Percentiles rank a stretch among this genome's conserved stretches.
phyloP scores from a whole-genome alignment of 2,888 invertebrate species.

The Holacanthella duospinosa region DNA sequence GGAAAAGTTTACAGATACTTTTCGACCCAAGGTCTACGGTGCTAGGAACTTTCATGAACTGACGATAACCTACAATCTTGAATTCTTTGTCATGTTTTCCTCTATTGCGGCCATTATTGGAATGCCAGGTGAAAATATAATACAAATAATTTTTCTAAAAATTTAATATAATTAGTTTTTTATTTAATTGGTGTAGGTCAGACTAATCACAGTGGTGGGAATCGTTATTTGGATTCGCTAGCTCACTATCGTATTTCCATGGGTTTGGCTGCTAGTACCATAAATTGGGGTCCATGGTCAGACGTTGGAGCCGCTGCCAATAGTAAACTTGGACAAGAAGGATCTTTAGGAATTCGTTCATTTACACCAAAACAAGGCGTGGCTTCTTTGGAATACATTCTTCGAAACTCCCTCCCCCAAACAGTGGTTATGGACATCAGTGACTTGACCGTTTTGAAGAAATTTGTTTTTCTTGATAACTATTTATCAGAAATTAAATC shows the following conservation, averaged over 20 bases:
- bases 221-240: conserved; percentile 18
- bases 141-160: too few relatives aligned
- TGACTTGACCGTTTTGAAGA: neutral
- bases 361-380: conserved; percentile 18
- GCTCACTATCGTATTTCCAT: conserved; percentile 15
- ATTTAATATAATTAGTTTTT: too few relatives aligned
- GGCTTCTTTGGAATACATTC: neutral
- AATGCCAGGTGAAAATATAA: too few relatives aligned
- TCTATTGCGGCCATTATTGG: neutral
- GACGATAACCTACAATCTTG: neutral
- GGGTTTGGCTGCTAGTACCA: conserved; percentile 12
- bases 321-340: neutral
- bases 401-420: neutral
- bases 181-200: too few relatives aligned
- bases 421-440: neutral
- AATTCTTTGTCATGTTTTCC: neutral
- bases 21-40: conserved; percentile 16
- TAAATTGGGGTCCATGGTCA: conserved; percentile 24
- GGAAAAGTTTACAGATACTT: conserved; percentile 14
- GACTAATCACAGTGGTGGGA: conserved; percentile 18
- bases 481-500: neutral
- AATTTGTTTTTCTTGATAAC: neutral
- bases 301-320: conserved; percentile 5
- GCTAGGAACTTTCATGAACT: conserved; percentile 3
- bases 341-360: conserved; percentile 13